Evolutionary conservation across 2,888 invertebrate genomes (phyloP).

Genomic region (Eucera pruinosa): DNA sequence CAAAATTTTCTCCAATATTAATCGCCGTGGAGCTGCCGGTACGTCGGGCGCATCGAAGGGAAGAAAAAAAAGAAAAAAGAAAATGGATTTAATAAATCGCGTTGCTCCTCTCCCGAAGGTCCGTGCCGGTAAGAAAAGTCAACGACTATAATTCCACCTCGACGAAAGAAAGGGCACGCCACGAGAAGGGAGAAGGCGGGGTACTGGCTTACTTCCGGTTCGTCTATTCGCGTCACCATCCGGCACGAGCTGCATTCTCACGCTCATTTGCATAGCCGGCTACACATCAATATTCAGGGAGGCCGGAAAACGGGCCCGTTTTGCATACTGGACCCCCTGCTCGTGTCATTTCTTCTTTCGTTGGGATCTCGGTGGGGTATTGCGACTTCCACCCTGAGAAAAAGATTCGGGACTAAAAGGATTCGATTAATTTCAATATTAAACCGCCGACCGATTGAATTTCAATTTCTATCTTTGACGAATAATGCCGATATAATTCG

Average conservation of each 20-base stretch:
- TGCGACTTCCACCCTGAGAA: slow-evolving; percentile 68
- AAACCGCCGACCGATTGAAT: slow-evolving; percentile 30
- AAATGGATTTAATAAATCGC: slow-evolving; percentile 15
- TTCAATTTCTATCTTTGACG: slow-evolving; percentile 18
- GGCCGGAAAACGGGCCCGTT: slow-evolving; percentile 80
- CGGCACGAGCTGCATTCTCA: slow-evolving; percentile 82
- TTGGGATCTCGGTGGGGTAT: slow-evolving; percentile 76
- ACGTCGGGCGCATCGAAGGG: neutral
- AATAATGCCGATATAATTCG: neutral
- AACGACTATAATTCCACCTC: slow-evolving; percentile 50
- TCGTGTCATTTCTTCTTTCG: slow-evolving; percentile 77
- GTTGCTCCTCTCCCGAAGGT: slow-evolving; percentile 5
- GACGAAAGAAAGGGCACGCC: slow-evolving; percentile 51
- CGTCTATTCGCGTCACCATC: slow-evolving; percentile 77
- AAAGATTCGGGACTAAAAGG: slow-evolving; percentile 49
- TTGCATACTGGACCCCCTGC: slow-evolving; percentile 82
- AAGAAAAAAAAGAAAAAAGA: neutral
- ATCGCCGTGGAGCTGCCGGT: neutral
- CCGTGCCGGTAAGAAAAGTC: slow-evolving; percentile 40
- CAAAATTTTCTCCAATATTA: neutral
- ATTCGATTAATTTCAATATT: slow-evolving; percentile 26
- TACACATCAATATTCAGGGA: slow-evolving; percentile 82
- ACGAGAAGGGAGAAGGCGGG: slow-evolving; percentile 50
- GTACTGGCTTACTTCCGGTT: slow-evolving; percentile 78
- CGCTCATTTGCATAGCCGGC: slow-evolving; percentile 83